Base-by-base conservation (phyloP, 2,113 vertebrate genomes). In the Chloropsis hardwickii region DNA sequence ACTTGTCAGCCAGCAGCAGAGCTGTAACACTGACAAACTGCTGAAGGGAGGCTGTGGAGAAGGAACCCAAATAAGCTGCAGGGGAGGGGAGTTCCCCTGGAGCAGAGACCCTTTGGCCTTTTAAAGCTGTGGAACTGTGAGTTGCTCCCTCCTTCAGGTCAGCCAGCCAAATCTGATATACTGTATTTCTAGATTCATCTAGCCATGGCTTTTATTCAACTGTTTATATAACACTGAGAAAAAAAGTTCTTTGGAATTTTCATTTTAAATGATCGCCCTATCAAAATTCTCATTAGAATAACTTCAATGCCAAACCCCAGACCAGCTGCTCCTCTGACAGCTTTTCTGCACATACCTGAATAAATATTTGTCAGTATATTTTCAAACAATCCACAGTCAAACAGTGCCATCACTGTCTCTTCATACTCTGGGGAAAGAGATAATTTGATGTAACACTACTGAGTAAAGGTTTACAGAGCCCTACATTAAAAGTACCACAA, bases 331-430 rank as follows among this genome's bases (percentile, higher is more conserved):
- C 61, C 40, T 88, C 56, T 7, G 11, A 42, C 73, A 92, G 74
- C 28, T 91, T 64, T 67, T 42, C 40, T 51, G 71, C 47, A 91
- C 96, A 0, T 97, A 98, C 98, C 97, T 96, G 95, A 92, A 88
- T 96, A 93, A 87, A 97, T 82, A 81, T 97, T 92, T 58, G 77
- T 78, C 72, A 98, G 69, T 79, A 94, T 76, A 21, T 98, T 98
- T 97, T 97, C 96, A 94, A 98, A 98, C 61, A 98, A 50, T 47
- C 95, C 94, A 58, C 97, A 98, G 80, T 97, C 97, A 76, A 98
- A 98, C 73, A 98, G 96, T 45, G 96, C 97, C 58, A 93, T 91
- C 57, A 95, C 97, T 15, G 98, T 98, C 92, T 98, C 97, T 94
- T 98, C 97, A 93, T 98, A 98, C 48, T 98, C 98, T 98, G 67